Conservation (phyloP, 2,113 vertebrate species). For the Lethenteron camtschaticum region DNA sequence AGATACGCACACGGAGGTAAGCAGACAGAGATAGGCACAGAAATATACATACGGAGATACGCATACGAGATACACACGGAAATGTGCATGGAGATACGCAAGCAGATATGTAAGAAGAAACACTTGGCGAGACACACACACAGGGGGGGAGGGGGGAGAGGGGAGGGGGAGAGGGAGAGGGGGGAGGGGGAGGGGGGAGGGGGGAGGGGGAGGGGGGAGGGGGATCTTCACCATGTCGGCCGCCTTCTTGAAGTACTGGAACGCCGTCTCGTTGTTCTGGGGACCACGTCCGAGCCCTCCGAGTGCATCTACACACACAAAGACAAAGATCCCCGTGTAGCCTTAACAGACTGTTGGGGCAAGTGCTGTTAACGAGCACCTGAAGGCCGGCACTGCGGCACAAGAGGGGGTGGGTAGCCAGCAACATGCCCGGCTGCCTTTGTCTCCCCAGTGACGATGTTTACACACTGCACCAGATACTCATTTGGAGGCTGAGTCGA, state of each 20-base stretch:
- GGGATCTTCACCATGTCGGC: slow-evolving; percentile 55
- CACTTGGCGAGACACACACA: neutral
- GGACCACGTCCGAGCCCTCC: slow-evolving; percentile 68
- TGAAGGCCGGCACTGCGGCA: too few relatives aligned
- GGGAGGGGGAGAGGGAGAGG: neutral
- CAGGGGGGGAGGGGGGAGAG: neutral
- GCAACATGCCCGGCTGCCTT: too few relatives aligned
- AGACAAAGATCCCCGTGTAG: neutral
- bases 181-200: neutral
- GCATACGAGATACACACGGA: too few relatives aligned
- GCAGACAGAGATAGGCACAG: neutral
- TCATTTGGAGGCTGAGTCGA: too few relatives aligned
- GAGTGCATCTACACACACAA: slow-evolving; percentile 67
- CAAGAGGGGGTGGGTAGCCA: too few relatives aligned
- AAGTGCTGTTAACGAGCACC: too few relatives aligned
- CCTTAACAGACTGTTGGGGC: too few relatives aligned
- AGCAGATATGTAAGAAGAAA: too few relatives aligned
- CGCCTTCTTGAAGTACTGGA: slow-evolving; percentile 91
- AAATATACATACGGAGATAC: neutral
- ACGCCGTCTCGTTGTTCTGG: slow-evolving; percentile 85
- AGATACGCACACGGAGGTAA: neutral
- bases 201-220: neutral
- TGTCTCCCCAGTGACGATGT: too few relatives aligned
- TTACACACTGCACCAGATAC: too few relatives aligned
- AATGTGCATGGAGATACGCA: too few relatives aligned